Conservation (phyloP, 1,140 invertebrate species). For the Platorchestia sp. region DNA sequence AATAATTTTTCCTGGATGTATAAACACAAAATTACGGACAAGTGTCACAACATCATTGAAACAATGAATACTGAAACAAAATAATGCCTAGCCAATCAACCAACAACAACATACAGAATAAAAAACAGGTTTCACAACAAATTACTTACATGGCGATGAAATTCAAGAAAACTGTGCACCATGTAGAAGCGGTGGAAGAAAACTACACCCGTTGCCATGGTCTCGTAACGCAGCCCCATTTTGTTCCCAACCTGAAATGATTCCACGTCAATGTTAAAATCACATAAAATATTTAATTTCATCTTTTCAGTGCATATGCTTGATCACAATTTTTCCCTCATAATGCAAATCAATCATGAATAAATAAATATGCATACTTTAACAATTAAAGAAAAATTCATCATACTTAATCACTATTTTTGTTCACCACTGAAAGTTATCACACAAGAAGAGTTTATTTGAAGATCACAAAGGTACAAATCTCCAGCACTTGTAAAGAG, state of each 20-base stretch:
- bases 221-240: constrained; percentile 95
- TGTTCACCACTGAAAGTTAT: no score
- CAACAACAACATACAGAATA: no score
- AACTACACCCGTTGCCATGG: constrained; percentile 97
- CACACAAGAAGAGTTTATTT: neutral
- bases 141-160: constrained; percentile 89
- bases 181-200: constrained; percentile 98
- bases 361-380: neutral
- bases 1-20: no score
- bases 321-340: neutral
- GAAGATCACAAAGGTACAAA: no score
- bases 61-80: no score
- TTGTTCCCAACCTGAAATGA: constrained; percentile 85
- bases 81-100: neutral
- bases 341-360: neutral
- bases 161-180: constrained; percentile 96
- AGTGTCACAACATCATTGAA: no score
- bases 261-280: no score
- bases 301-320: neutral
- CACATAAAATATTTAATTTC: no score
- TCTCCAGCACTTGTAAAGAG: no score
- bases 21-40: neutral
- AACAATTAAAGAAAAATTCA: neutral
- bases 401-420: no score
- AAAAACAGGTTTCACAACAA: neutral